Base-by-base conservation (phyloP, 2,113 vertebrate genomes). In the Capreolus pygargus region DNA sequence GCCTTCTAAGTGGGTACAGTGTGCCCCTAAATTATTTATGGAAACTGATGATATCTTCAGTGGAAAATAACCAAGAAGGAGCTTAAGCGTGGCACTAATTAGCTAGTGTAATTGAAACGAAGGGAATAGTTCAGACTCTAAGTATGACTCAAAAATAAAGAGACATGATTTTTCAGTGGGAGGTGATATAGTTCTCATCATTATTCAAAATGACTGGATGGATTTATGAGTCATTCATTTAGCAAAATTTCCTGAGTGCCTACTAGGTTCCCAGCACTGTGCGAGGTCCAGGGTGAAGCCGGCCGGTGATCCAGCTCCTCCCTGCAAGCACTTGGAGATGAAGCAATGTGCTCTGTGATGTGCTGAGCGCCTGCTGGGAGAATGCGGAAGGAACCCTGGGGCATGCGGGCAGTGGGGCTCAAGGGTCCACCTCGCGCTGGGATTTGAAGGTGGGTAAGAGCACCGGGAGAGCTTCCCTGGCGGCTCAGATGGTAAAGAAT, bases 1-100 rank as follows among this genome's bases (percentile, higher is more conserved):
- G 7, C 74, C 91, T 93, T 92, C 90, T 70, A 97, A 96, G n/a
- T 64, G 60, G 90, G 88, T 95, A 67, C 87, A 89, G 64, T 58
- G 58, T 87, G 95, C 85, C 86, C 67, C 39, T 94, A 50, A 85
- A 97, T 97, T 98, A 98, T 97, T 98, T 97, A 98, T 96, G 92
- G 95, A 96, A 96, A 86, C 58, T 79, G 88, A 89, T 82, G 92
- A 36, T 86, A 78, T 96, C 85, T 97, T 93, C 4, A n/a, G 67
- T 98, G 95, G 97, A 96, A 97, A 94, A 93, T n/a, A 67, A 96
- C 97, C 96, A 96, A 98, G 94, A 64, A 95, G 92, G 95, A 74
- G 52, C 95, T 96, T 90, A 76, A 95, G 92, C 94, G 19, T 60
- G 85, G 86, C 96, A 86, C 97, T 97, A 96, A 98, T 98, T 98